phyloP scores from a whole-genome alignment of 2,113 vertebrate genomes.

The Dromiciops gliroides region DNA sequence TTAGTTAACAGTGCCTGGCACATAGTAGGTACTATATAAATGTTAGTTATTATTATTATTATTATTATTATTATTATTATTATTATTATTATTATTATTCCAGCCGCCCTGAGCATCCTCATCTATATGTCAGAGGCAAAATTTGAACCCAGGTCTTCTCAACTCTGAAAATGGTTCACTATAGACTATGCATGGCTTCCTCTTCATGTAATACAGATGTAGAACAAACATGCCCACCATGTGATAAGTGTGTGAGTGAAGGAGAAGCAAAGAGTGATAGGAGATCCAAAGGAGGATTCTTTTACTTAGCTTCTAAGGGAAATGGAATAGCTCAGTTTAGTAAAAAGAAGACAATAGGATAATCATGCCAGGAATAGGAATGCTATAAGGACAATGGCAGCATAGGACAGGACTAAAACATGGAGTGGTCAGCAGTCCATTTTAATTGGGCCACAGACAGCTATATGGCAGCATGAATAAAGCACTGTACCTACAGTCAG shows the following conservation, averaged over 20 bases:
- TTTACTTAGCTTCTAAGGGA: not conserved
- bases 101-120: not conserved
- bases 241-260: not conserved
- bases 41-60: not conserved
- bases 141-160: not conserved
- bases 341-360: not conserved
- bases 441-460: not conserved
- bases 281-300: not conserved
- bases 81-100: not conserved
- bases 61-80: not conserved
- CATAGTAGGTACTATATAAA: not conserved
- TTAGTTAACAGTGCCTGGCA: not conserved
- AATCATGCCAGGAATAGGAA: not conserved
- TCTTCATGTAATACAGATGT: not conserved
- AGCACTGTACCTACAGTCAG: not conserved
- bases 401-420: not conserved
- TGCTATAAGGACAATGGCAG: not conserved
- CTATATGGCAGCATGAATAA: not conserved
- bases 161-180: not conserved
- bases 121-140: not conserved
- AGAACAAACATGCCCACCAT: not conserved
- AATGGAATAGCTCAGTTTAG: too few relatives aligned
- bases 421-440: not conserved
- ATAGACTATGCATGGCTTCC: not conserved
- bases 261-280: not conserved